Base-by-base conservation (phyloP, 1,140 invertebrate genomes). In the Drosophila asahinai region DNA sequence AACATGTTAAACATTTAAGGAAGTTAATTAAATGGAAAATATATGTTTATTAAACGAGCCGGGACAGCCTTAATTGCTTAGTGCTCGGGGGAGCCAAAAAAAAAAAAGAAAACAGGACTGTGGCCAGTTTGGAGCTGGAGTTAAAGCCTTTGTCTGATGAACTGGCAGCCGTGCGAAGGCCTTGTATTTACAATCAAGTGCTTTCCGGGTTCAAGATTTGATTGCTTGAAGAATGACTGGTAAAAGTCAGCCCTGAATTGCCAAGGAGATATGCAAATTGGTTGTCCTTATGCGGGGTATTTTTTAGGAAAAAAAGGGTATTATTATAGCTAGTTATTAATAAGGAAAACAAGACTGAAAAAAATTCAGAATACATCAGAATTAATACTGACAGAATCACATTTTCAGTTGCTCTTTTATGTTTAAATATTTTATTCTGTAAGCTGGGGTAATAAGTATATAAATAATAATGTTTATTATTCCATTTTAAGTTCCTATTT, bases 11-110 rank as follows among this genome's bases (percentile, higher is more conserved):
- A 71, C 86, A 75, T 82, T 90, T 90, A 90, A 90, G 86, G 86
- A 90, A 90, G 86, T 90, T 90, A 90, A 90, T 90, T 90, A 90
- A 90, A 86, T 86, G 82, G 81, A 81, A 86, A 90, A 91, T 82
- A 82, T 86, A 91, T 90, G 79, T 86, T 76, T 81, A 81, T 81
- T 89, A 87, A 87, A 77, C 84, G 70, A 87, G 77, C 73, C 73
- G 61, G 60, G 59, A 71, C 80, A 77, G 66, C 80, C 74, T 89
- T 84, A 87, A 89, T 89, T 87, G 84, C 36, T 61, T 36, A 68
- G 70, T 65, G 61, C 64, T 63, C 47, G 77, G 52, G 52, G 63
- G 80, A 67, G 65, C n/a, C 33, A 77, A 49, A 22, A 47, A 52
- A 42, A 76, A 67, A 77, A 49, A 22, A 47, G 45, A 42, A 76